Evolutionary conservation across 2,113 vertebrate species (phyloP), one percentile per base, ranked within the genome.

Genomic region (Plectropomus leopardus): DNA sequence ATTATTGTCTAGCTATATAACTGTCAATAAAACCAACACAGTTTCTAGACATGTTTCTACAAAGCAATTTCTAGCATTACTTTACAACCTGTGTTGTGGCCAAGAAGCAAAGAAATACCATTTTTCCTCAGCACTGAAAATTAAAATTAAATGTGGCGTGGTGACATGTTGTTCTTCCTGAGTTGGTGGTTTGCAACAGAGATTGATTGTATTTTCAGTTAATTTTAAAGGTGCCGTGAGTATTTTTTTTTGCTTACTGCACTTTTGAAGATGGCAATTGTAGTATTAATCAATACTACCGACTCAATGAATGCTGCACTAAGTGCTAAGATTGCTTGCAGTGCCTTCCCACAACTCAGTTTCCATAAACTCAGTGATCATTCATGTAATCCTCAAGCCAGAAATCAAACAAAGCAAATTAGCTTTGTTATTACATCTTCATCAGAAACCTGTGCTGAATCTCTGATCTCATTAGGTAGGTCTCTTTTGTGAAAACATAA

Each of bases 361-460:
- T 68, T 80, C 54, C 68, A 36, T 72, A 23, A 61, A 30, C 73
- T 70, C 16, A 72, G 26, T 71, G 28, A 83, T 72, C 28, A 59
- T 53, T 84, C 28, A 76, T 68, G 34, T n/a, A 51, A 72, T 63
- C 42, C 50, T 73, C 40, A 68, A 60, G 65, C 24, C 57, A 69
- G 72, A 80, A 74, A 65, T 55, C 54, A 71, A 61, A 81, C 45
- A 67, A 42, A 82, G 40, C 51, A 66, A 63, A 78, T 85, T 67
- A 72, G 30, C 36, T 53, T 48, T 23, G 40, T 60, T 53, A 71
- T 78, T 69, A 28, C 47, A 30, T 53, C n/a, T 32, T 40, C 26
- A 21, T 4, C 4, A 50, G 47, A 42, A 47, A 17, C 48, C 19
- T 48, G 5, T 10, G 26, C 9, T 82, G 68, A 21, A 67, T 57